These are phyloP conservation scores for Drosophila malerkotliana DNA, from an alignment of 1,140 invertebrate species.

Conservation along the genomic window DNA sequence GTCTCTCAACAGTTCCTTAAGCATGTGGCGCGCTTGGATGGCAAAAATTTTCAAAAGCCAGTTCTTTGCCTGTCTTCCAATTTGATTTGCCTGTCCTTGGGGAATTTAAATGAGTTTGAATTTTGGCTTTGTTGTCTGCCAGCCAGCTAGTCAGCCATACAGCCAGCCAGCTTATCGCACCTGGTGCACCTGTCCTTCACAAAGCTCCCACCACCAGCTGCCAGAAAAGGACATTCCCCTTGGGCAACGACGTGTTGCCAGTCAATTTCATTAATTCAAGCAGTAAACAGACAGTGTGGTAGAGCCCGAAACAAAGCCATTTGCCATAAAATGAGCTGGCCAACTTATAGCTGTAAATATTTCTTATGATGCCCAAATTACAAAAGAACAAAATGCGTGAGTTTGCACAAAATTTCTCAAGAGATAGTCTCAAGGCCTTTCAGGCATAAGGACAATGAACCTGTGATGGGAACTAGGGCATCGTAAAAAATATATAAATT, in stretches of 20 bases:
- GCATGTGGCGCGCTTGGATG: slow-evolving; percentile 34
- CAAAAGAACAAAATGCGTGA: not conserved
- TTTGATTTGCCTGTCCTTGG: too few species aligned
- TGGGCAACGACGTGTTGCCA: slow-evolving; percentile 30
- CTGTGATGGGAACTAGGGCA: too few species aligned
- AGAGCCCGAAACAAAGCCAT: slow-evolving; percentile 44
- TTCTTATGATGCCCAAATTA: slow-evolving; percentile 30
- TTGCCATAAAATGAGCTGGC: slow-evolving; percentile 50
- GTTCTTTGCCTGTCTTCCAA: slow-evolving; percentile 55
- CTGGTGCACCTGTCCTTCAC: slow-evolving; percentile 36
- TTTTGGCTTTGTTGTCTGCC: slow-evolving; percentile 53
- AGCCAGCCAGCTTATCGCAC: slow-evolving; percentile 30
- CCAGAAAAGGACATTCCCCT: slow-evolving; percentile 6
- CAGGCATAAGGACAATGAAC: too few species aligned
- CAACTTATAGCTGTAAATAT: slow-evolving; percentile 43
- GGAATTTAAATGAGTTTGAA: too few species aligned
- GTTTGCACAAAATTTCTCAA: not conserved
- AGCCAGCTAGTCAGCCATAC: not conserved
- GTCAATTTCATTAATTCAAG: slow-evolving; percentile 54
- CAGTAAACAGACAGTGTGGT: slow-evolving; percentile 21
- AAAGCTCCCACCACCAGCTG: not conserved
- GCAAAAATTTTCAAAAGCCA: slow-evolving; percentile 12
- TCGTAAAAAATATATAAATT: too few species aligned
- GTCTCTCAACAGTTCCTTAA: slow-evolving; percentile 44
- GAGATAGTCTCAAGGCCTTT: too few species aligned